These are phyloP conservation scores for Drosophila nigromelanica DNA, from an alignment of 1,140 invertebrate species.

Conservation along the genomic window DNA sequence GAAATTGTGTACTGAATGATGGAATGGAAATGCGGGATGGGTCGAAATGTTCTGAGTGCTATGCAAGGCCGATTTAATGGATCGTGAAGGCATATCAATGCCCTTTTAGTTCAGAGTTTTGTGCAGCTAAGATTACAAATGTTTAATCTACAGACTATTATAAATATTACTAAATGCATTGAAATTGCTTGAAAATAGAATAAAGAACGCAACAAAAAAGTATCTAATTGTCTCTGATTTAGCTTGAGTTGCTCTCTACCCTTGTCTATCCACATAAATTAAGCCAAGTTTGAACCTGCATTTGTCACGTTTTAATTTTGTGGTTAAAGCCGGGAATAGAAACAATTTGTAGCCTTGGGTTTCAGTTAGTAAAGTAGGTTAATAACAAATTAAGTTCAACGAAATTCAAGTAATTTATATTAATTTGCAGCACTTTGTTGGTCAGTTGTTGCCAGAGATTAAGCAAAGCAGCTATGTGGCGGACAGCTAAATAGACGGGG, in stretches of 20 bases:
- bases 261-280: too few relatives aligned
- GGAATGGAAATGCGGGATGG: conserved; percentile 17
- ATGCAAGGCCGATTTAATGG: conserved; percentile 9
- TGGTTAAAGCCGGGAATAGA: too few relatives aligned
- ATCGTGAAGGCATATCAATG: conserved; percentile 7
- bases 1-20: conserved; percentile 53
- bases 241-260: too few relatives aligned
- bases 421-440: conserved; percentile 37
- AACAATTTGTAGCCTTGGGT: background rate
- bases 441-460: background rate
- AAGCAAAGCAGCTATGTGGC: background rate
- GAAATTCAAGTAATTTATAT: conserved; percentile 47
- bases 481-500: background rate
- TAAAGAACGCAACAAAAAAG: too few relatives aligned
- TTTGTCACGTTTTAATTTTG: too few relatives aligned
- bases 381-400: conserved; percentile 47
- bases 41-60: background rate
- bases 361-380: background rate
- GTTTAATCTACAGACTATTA: too few relatives aligned
- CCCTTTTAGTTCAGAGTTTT: background rate
- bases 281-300: too few relatives aligned
- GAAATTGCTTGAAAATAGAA: too few relatives aligned
- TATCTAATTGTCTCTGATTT: too few relatives aligned
- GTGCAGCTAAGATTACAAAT: too few relatives aligned
- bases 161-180: too few relatives aligned